Base-by-base conservation (phyloP, 2,797 vertebrate species). In the Helostoma temminkii region DNA sequence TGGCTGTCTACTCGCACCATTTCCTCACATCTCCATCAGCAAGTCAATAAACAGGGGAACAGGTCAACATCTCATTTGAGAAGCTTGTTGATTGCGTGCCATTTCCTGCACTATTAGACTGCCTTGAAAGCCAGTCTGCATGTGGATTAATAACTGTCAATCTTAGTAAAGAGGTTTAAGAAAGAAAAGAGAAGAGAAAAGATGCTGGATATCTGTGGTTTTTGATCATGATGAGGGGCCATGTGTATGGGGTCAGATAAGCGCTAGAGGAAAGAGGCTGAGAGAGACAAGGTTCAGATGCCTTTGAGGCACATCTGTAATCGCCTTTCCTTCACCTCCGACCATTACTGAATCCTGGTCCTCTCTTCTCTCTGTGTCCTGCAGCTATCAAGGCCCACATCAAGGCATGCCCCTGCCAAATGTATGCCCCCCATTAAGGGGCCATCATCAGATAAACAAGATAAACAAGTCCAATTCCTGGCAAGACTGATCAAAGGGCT, bases 361-460 rank as follows among this genome's bases (percentile, higher is more conserved):
- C 78, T 79, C 82, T 86, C 84, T 80, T 82, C 61, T 83, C 76
- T 66, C 65, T 70, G 63, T 91, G 82, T 88, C 90, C 88, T 84
- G 77, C 75, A 90, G 91, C 90, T 86, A 90, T 90, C 80, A 78
- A 78, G 82, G 71, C 80, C 86, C 83, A 89, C 90, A 92, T 93
- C 93, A 93, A 92, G 91, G 91, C 91, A 88, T 88, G 78, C 49
- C 81, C 74, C 77, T 83, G 76, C 85, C 70, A 87, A 89, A 88
- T 88, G 84, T 76, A 78, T 81, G 83, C 84, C 89, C 87, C 84
- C 86, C 84, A 91, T 88, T 91, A 91, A 83, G 89, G 84, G 89
- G 82, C 90, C 88, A 89, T 93, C 91, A 92, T 92, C 90, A 92
- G 93, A 94, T 93, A 93, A 93, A 93, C 90, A 91, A 92, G 90